These are phyloP conservation scores for Lepilemur ruficaudatus DNA, from an alignment of 2,797 vertebrate species.

Conservation along the genomic window DNA sequence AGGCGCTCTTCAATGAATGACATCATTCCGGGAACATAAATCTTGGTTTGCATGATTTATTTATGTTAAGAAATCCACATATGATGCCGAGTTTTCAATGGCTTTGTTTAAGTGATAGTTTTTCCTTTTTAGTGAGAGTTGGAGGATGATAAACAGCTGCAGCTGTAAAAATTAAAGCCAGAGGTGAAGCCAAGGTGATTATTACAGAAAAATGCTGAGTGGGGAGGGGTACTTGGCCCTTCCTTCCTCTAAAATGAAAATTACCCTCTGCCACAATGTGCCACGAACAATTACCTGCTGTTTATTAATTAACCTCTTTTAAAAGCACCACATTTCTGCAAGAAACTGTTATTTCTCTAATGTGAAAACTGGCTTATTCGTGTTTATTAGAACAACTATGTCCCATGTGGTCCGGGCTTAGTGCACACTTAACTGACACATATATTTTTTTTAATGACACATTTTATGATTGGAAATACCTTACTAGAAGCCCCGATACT, in stretches of 20 bases:
- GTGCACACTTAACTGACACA: background rate
- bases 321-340: background rate
- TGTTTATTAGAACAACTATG: background rate
- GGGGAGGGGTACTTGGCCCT: constrained; percentile 23
- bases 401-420: background rate
- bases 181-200: constrained; percentile 68
- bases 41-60: constrained; percentile 20
- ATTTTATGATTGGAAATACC: background rate
- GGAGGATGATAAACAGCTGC: constrained; percentile 61
- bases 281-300: constrained; percentile 55
- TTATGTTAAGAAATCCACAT: constrained; percentile 59
- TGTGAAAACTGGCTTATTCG: constrained; percentile 30
- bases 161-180: constrained; percentile 56
- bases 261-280: constrained; percentile 4
- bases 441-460: background rate
- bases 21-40: background rate
- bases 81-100: constrained; percentile 16
- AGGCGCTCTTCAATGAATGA: constrained; percentile 10
- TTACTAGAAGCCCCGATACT: background rate
- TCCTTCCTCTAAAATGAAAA: constrained; percentile 50
- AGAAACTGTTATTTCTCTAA: constrained; percentile 56
- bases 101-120: constrained; percentile 65
- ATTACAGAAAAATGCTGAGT: constrained; percentile 27
- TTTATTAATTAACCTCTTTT: constrained; percentile 68
- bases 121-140: constrained; percentile 45